Evolutionary conservation across 1,140 invertebrate genomes (phyloP).

Genomic region (Drosophila littoralis): DNA sequence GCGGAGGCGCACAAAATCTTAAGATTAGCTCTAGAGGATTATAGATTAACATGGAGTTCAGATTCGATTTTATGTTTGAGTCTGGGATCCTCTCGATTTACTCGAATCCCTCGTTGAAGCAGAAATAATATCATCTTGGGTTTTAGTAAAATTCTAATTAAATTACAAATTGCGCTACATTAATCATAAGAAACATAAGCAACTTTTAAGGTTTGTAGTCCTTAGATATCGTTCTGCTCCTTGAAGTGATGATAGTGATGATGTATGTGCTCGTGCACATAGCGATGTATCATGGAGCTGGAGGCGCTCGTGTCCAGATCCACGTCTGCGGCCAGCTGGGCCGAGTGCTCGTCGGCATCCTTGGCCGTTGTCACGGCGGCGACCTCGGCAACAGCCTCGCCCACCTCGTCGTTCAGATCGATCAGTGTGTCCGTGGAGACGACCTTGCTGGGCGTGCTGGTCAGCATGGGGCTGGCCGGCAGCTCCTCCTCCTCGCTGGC

Average conservation of each 20-base stretch:
- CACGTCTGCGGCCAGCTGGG: conserved; percentile 71
- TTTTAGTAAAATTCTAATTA: conserved; percentile 47
- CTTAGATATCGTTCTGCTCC: conserved; percentile 77
- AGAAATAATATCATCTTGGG: conserved; percentile 52
- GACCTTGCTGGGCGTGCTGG: conserved; percentile 66
- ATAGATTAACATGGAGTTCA: conserved; percentile 14
- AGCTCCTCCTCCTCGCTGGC: conserved; percentile 77
- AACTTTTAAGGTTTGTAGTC: conserved; percentile 59
- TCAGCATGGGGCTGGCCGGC: conserved; percentile 60
- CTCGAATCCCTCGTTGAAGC: background rate
- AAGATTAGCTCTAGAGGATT: conserved; percentile 22
- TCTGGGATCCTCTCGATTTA: background rate
- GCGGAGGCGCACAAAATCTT: conserved; percentile 50
- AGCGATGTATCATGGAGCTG: conserved; percentile 85
- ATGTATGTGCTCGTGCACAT: conserved; percentile 93
- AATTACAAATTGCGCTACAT: conserved; percentile 77
- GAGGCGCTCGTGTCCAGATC: conserved; percentile 83
- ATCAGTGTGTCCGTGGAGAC: conserved; percentile 72
- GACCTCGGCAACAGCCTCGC: conserved; percentile 66
- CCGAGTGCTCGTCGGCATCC: conserved; percentile 48
- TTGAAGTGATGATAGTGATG: conserved; percentile 92
- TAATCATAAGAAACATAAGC: conserved; percentile 69
- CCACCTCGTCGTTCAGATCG: conserved; percentile 71
- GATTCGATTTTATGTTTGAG: conserved; percentile 1
- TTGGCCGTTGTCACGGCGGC: conserved; percentile 50